Evolutionary conservation across 2,888 invertebrate species (phyloP).

Genomic region (Sinelater perroti): DNA sequence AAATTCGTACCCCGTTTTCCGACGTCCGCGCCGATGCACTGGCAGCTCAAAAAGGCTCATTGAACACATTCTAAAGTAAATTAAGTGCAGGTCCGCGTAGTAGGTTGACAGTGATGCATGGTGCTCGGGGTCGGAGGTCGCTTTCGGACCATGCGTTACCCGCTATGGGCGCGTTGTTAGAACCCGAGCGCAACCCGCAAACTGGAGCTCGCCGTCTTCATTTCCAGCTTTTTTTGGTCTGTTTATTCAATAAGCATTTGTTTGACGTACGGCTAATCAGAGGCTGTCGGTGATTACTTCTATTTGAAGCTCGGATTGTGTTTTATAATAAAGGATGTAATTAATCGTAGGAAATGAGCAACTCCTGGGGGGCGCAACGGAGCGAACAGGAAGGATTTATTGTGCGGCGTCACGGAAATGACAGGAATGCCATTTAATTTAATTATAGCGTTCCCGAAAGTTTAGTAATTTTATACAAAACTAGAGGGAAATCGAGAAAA

Average conservation of each 20-base stretch:
- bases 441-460: too few species aligned
- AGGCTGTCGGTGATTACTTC: too few species aligned
- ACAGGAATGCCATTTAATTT: too few species aligned
- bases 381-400: too few species aligned
- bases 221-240: background rate
- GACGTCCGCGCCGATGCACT: conserved; percentile 5
- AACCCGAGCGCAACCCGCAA: conserved; percentile 2
- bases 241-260: conserved; percentile 14
- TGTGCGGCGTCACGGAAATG: too few species aligned
- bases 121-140: conserved; percentile 38
- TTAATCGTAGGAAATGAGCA: too few species aligned
- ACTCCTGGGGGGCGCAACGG: too few species aligned
- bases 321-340: too few species aligned
- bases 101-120: conserved; percentile 42
- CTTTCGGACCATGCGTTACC: conserved; percentile 32
- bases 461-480: too few species aligned
- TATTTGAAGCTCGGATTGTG: too few species aligned
- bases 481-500: too few species aligned
- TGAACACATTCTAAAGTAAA: conserved; percentile 22
- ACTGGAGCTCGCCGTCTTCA: conserved; percentile 17
- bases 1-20: conserved; percentile 18
- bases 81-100: conserved; percentile 28
- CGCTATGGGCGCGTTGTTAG: conserved; percentile 10
- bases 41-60: conserved; percentile 16
- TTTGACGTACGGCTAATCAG: too few species aligned